phyloP scores from a whole-genome alignment of 2,888 invertebrate species.

The Apeira syringaria region DNA sequence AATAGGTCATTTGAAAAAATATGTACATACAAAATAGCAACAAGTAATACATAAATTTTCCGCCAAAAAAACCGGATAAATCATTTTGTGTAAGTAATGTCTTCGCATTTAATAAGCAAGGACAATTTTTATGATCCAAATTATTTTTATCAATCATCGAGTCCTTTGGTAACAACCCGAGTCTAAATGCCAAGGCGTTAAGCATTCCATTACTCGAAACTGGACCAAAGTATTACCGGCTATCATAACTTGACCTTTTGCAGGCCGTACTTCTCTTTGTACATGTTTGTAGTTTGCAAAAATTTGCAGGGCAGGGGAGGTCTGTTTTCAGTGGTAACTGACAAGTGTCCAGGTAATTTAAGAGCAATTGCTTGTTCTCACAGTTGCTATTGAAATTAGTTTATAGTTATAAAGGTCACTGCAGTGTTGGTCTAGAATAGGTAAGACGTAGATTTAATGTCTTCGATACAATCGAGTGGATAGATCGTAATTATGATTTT shows the following conservation, averaged over 20 bases:
- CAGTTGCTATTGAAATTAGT: conserved; percentile 40
- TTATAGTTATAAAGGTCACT: conserved; percentile 43
- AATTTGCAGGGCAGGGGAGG: conserved; percentile 17
- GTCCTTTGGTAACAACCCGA: conserved; percentile 43
- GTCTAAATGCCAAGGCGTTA: conserved; percentile 70
- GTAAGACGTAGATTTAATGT: conserved; percentile 27
- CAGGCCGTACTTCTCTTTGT: conserved; percentile 19
- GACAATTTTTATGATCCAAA: conserved; percentile 38
- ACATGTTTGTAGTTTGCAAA: conserved; percentile 7
- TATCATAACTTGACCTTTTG: conserved; percentile 42
- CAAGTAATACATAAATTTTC: no score
- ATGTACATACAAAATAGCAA: no score
- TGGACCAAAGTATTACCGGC: conserved; percentile 45
- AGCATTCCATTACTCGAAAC: conserved; percentile 49
- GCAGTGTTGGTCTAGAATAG: conserved; percentile 33
- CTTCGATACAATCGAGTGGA: conserved; percentile 26
- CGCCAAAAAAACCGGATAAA: conserved; percentile 3
- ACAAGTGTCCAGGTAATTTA: conserved; percentile 28
- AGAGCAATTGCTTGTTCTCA: conserved; percentile 42
- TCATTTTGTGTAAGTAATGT: conserved; percentile 3
- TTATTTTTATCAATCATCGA: conserved; percentile 51
- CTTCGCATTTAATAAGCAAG: conserved; percentile 37
- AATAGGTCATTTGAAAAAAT: no score
- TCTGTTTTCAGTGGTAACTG: conserved; percentile 23
- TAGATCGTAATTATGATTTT: conserved; percentile 18